Percentiles rank a stretch among this genome's conserved stretches.
phyloP scores from a whole-genome alignment of 2,797 vertebrate species.

The Sciaenops ocellatus region DNA sequence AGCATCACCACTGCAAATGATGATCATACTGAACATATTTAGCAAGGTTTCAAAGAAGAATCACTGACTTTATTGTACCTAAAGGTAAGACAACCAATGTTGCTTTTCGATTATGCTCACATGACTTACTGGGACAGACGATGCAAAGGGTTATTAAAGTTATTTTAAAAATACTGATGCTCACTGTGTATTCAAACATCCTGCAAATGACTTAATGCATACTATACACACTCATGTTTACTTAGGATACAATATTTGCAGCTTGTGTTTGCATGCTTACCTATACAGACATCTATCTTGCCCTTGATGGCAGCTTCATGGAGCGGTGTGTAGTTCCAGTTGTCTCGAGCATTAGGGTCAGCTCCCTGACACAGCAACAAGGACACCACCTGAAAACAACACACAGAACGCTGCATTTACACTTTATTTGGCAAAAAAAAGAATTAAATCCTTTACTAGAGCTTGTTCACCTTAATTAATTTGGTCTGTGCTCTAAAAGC shows the following conservation, averaged over 20 bases:
- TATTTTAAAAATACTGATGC: not conserved
- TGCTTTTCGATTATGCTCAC: constrained; percentile 8
- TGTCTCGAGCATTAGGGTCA: constrained; percentile 95
- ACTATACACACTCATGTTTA: not conserved
- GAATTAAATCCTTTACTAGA: not conserved
- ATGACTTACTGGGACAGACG: not conserved
- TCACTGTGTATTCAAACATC: not conserved
- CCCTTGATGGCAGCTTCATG: constrained; percentile 98
- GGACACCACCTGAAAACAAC: constrained; percentile 87
- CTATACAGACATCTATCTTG: constrained; percentile 98
- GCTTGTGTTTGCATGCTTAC: constrained; percentile 77
- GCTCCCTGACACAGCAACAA: constrained; percentile 93
- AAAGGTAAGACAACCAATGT: not conserved
- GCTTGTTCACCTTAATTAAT: not conserved
- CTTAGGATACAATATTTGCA: not conserved
- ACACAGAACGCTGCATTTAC: not conserved
- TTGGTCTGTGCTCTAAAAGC: no score
- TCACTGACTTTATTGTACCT: not conserved
- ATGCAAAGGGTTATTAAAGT: no score
- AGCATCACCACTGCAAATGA: not conserved
- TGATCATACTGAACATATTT: not conserved
- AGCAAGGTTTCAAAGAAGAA: not conserved
- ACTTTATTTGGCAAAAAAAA: not conserved
- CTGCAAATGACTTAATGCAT: no score
- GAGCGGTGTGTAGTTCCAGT: constrained; percentile 98